Evolutionary conservation across 2,113 vertebrate species (phyloP), one percentile per base, ranked within the genome.

Genomic region (Odocoileus virginianus): DNA sequence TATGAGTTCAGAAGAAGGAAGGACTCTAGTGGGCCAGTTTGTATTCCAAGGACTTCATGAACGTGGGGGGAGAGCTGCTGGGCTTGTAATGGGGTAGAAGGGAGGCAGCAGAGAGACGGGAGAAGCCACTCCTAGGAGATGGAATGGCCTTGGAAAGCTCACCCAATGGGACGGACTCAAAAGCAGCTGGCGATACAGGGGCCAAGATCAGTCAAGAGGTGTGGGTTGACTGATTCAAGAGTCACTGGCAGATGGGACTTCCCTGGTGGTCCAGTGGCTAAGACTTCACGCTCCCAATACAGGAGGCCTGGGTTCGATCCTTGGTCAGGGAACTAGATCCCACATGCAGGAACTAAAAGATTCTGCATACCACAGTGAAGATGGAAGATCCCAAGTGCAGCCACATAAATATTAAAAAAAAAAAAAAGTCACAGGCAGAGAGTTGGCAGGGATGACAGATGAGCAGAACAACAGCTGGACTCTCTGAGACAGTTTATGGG

Each of bases 241-340:
- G 74, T 54, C 64, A 10, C 0, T 0, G 17, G 16, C 5, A 74
- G 71, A 43, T 25, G 11, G 36, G 71, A 74, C 71, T 74, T 40
- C 21, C 5, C 21, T 74, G 71, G 21, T 25, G 36, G 67, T 6
- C n/a, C 9, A 40, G 67, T 71, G n/a, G n/a, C n/a, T 71, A 71
- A 36, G 67, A 23, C n/a, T 74, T 25, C 0, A 3, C 2, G 6
- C 17, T 43, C 36, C 21, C 21, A 74, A 25, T 2, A 11, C 71
- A 74, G 36, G 71, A 21, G 10, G 23, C 21, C 12, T 43, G 36
- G 36, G 36, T 74, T 43, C 10, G n/a, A 36, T 36, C 64, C n/a
- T 71, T 43, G 2, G 0, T 74, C 71, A 74, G 21, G 36, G 21
- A 74, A 74, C 21, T 74, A 43, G 36, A 43, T 40, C 21, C 67